Conservation (phyloP, 1,140 invertebrate species). For the Chironomus tepperi region DNA sequence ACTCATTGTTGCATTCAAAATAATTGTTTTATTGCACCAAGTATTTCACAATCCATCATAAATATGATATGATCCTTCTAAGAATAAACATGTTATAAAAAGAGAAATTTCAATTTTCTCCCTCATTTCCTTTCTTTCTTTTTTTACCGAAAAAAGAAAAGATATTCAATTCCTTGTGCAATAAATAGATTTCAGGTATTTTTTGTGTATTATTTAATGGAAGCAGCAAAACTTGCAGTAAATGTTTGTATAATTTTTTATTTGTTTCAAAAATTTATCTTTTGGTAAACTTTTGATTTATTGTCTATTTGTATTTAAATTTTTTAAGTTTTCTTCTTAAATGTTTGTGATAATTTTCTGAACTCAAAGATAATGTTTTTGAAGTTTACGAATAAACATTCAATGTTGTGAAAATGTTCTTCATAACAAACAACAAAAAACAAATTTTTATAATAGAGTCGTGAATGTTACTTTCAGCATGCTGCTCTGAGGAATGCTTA, state of each 20-base stretch:
- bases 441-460: not conserved
- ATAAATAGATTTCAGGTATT: not conserved
- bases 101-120: not conserved
- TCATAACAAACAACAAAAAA: too few relatives aligned
- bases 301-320: not conserved
- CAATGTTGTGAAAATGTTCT: too few relatives aligned
- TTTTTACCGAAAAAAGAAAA: too few relatives aligned
- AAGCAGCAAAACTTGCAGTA: not conserved
- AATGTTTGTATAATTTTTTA: not conserved
- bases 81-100: slow-evolving; percentile 6
- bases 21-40: too few relatives aligned
- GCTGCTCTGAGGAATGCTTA: too few relatives aligned
- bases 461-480: not conserved
- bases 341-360: slow-evolving; percentile 1
- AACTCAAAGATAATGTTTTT: too few relatives aligned
- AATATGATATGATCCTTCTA: not conserved
- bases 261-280: not conserved
- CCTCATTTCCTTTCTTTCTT: not conserved
- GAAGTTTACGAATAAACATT: too few relatives aligned
- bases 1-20: too few relatives aligned
- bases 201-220: not conserved
- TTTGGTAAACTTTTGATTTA: not conserved
- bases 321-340: not conserved
- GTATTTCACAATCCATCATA: too few relatives aligned
- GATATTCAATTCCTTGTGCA: too few relatives aligned